Base-by-base conservation (phyloP, 64 coral and sea anemone species). In the Anthopleura sola region DNA sequence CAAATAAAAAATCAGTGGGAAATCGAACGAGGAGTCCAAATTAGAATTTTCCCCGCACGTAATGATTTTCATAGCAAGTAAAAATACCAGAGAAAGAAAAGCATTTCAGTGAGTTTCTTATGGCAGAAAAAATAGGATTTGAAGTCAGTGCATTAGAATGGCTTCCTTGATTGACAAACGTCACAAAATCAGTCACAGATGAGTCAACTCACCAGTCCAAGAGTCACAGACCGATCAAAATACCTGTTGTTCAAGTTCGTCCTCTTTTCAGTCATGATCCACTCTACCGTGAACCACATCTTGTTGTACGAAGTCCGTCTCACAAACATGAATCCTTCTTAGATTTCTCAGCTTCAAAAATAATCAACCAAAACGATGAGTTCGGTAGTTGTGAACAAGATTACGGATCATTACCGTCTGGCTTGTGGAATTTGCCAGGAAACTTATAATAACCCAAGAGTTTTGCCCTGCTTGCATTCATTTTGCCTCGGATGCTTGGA, bases 381-480 rank as follows among this genome's bases (percentile, higher is more conserved):
- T 31, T 92, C 94, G 0, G 94, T 97, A 13, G 87, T 86, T 26
- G 94, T 97, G n/a, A 82, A 97, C 49, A 86, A 92, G 57, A 97
- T 97, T 47, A 75, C 90, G 13, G 94, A 97, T 78, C 90, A 97
- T 40, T 97, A 97, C 80, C 78, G 91, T n/a, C 19, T 97, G 57
- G 84, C 80, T 3, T 97, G 94, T 80, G 94, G 94, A 29, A 97
- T 97, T 55, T 97, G 94, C 55, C 84, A 84, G 6, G 84, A 92
- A 20, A 97, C 90, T 3, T 97, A 97, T 15, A 97, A 51, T 31
- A 97, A 97, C 40, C 94, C 94, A 2, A 97, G 92, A 81, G 94
- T 97, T 37, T 81, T 97, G n/a, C 94, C 94, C 0, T 97, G 94
- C 31, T 90, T 97, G 44, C 94, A 97, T 33, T 97, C 94, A 13